phyloP scores from a whole-genome alignment of 2,797 vertebrate genomes.

The Allobates femoralis region DNA sequence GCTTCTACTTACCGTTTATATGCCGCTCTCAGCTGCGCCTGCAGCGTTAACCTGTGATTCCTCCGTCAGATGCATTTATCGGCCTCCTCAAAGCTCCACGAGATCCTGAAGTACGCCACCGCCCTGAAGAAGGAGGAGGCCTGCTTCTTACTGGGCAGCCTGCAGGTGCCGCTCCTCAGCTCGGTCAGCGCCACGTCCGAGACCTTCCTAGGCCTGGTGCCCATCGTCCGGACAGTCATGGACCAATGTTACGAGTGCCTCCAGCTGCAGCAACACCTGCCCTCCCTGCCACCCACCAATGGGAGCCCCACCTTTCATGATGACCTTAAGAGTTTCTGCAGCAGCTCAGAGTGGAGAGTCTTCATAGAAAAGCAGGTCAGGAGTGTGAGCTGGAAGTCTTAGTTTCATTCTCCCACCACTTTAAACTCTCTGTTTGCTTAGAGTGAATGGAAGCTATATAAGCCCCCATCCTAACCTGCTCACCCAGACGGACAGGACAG shows the following conservation, averaged over 20 bases:
- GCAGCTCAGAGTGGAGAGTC: slow-evolving; percentile 85
- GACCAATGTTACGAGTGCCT: slow-evolving; percentile 87
- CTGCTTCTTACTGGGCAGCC: slow-evolving; percentile 82
- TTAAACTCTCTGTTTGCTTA: neutral
- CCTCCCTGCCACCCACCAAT: slow-evolving; percentile 90
- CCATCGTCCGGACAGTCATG: slow-evolving; percentile 88
- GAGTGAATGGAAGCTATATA: neutral
- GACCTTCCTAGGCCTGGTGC: slow-evolving; percentile 86
- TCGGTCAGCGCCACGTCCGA: slow-evolving; percentile 71
- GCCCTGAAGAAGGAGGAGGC: slow-evolving; percentile 86
- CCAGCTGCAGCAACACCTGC: slow-evolving; percentile 84
- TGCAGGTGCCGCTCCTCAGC: slow-evolving; percentile 75
- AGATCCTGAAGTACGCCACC: slow-evolving; percentile 86
- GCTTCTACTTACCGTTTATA: too few relatives aligned
- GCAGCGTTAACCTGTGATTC: neutral
- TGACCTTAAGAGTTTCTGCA: slow-evolving; percentile 90
- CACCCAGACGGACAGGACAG: too few relatives aligned
- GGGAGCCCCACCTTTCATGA: slow-evolving; percentile 93
- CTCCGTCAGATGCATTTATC: slow-evolving; percentile 84
- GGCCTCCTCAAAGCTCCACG: slow-evolving; percentile 94
- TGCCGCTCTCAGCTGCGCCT: too few relatives aligned
- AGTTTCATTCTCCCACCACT: too few relatives aligned
- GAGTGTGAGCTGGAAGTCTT: neutral
- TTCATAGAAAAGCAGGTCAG: slow-evolving; percentile 91
- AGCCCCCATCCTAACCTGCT: too few relatives aligned